Evolutionary conservation across 2,888 invertebrate genomes (phyloP).

Genomic region (Andrena minutula): DNA sequence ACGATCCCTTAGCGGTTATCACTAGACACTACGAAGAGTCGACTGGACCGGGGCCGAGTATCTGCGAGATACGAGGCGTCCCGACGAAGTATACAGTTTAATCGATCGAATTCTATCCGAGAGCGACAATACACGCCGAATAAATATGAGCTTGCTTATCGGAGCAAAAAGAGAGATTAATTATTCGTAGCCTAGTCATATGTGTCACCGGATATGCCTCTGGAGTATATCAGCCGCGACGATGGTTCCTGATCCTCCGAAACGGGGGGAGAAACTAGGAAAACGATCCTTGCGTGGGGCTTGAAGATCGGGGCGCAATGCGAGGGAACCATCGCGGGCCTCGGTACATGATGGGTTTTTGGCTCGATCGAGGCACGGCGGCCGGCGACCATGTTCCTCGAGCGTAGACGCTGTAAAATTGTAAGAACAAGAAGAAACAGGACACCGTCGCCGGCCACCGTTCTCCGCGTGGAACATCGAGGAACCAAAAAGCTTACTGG

Average conservation of each 20-base stretch:
- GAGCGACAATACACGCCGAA: constrained; percentile 57
- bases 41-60: constrained; percentile 54
- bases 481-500: constrained; percentile 26
- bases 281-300: background rate
- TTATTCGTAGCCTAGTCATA: constrained; percentile 79
- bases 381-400: constrained; percentile 6
- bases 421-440: constrained; percentile 22
- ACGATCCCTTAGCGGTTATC: constrained; percentile 55
- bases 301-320: background rate
- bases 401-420: constrained; percentile 32
- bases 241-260: constrained; percentile 30
- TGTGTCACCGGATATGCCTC: constrained; percentile 82
- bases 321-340: constrained; percentile 24
- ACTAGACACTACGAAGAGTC: constrained; percentile 63
- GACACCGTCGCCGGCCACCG: constrained; percentile 31
- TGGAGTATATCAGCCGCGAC: constrained; percentile 65
- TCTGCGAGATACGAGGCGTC: constrained; percentile 43
- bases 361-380: constrained; percentile 22
- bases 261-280: background rate
- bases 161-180: constrained; percentile 70
- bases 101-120: constrained; percentile 40
- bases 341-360: background rate
- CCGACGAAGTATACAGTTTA: constrained; percentile 55
- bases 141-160: constrained; percentile 67
- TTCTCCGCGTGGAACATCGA: constrained; percentile 22